Base-by-base conservation (phyloP, 2,797 vertebrate species). In the Rhadinocentrus ornatus region DNA sequence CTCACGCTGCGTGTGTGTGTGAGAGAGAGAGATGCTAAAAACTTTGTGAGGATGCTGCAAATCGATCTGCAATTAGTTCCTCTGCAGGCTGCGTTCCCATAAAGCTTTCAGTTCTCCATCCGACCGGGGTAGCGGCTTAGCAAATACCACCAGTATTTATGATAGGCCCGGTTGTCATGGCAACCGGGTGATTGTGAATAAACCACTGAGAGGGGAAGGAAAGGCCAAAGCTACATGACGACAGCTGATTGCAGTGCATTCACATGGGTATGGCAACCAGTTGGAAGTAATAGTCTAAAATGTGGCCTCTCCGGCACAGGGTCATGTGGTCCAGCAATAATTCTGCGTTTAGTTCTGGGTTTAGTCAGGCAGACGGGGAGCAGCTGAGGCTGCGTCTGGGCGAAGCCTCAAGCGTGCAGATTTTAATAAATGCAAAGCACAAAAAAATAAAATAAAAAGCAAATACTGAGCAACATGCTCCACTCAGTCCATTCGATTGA, bases 141-240 rank as follows among this genome's bases (percentile, higher is more conserved):
- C 85, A 91, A 92, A 92, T 88, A 88, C 86, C 91, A 81, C 60
- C 35, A 89, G 88, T 91, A 90, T 91, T 93, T 92, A 91, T 87
- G 86, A 84, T 81, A 73, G 85, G 85, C 62, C 74, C 69, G 67
- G 87, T 87, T 73, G 91, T 91, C 92, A 94, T 93, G 90, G 90
- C 86, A 94, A 94, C 91, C 63, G 71, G 71, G 81, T 78, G 81
- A 90, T 91, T 89, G 84, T 83, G 85, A 88, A 77, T 73, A 88
- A 90, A 92, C 78, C 8, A n/a, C 69, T 54, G 62, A 88, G 81
- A 68, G 73, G 11, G 63, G 78, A 75, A 50, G 68, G 67, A 85
- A 86, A 88, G 84, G 81, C 88, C 77, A 81, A 76, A 76, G 18
- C 75, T 72, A 69, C 37, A 69, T 83, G 7, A 81, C 67, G 62